phyloP scores from a whole-genome alignment of 2,113 vertebrate species.

The Esox niger region DNA sequence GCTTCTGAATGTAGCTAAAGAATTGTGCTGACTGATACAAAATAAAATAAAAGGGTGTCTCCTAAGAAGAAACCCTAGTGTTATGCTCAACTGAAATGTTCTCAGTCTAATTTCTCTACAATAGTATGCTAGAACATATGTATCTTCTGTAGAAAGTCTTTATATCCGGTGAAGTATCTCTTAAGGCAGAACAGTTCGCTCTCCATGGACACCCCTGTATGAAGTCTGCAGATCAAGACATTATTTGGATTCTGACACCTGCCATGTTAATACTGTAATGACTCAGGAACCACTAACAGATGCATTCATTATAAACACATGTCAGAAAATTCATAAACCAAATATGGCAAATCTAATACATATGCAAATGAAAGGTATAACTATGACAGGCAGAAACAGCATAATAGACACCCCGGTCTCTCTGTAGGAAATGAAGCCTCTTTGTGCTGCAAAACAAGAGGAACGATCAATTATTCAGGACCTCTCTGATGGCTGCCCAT shows the following conservation, averaged over 20 bases:
- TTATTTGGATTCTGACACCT: constrained; percentile 13
- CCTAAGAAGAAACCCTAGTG: too few relatives aligned
- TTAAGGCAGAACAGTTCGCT: constrained; percentile 28
- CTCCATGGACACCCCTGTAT: constrained; percentile 32
- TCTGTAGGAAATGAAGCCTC: constrained; percentile 56
- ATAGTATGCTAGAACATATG: too few relatives aligned
- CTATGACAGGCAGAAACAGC: constrained; percentile 30
- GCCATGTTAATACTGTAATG: not conserved
- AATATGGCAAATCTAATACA: constrained; percentile 22
- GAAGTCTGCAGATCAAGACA: constrained; percentile 26
- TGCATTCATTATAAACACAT: constrained; percentile 29
- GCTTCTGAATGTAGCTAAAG: not conserved
- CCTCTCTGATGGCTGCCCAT: constrained; percentile 51
- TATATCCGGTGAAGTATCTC: constrained; percentile 19
- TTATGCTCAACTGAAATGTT: too few relatives aligned
- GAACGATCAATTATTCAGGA: constrained; percentile 64
- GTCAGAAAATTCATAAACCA: constrained; percentile 39
- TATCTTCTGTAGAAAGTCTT: too few relatives aligned
- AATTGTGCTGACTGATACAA: not conserved
- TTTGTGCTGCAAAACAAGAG: constrained; percentile 57
- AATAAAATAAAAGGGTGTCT: not conserved
- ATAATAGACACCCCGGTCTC: constrained; percentile 37
- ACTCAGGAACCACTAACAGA: constrained; percentile 1
- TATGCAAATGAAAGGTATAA: constrained; percentile 24
- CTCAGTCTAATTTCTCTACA: too few relatives aligned